These are phyloP conservation scores for Polyommatus icarus DNA, from an alignment of 2,888 invertebrate genomes.

Conservation along the genomic window DNA sequence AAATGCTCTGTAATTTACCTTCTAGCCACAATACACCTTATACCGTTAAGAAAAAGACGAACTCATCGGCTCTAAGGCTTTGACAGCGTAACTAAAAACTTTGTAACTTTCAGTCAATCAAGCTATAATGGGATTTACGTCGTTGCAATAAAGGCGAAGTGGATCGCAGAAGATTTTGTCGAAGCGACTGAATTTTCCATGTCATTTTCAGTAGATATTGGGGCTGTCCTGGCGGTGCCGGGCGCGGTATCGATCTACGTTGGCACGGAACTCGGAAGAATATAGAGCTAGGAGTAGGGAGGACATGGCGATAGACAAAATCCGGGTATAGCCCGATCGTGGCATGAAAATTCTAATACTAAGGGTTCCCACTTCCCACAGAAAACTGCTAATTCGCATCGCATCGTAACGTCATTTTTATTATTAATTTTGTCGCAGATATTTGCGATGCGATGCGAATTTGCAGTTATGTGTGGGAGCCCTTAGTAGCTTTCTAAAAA, in stretches of 20 bases:
- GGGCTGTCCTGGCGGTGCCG: conserved; percentile 64
- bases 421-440: no score
- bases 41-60: not conserved
- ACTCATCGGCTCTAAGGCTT: not conserved
- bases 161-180: conserved; percentile 7
- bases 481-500: no score
- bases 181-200: conserved; percentile 52
- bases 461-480: no score
- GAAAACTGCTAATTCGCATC: no score
- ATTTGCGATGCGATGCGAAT: no score
- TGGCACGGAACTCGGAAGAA: conserved; percentile 51
- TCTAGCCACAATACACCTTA: not conserved
- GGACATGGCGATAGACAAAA: not conserved
- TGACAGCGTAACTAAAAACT: not conserved
- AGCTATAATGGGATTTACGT: not conserved
- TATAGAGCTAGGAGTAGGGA: not conserved
- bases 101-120: not conserved
- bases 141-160: not conserved
- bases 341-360: not conserved
- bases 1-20: not conserved
- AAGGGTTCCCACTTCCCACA: no score
- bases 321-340: no score
- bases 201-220: conserved; percentile 55
- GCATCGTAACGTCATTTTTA: no score
- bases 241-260: conserved; percentile 66